A percentile compares a stretch with the other conserved stretches of the same genome.
Evolutionary conservation across 2,888 invertebrate species (phyloP).

Genomic region (Lycia hirtaria): DNA sequence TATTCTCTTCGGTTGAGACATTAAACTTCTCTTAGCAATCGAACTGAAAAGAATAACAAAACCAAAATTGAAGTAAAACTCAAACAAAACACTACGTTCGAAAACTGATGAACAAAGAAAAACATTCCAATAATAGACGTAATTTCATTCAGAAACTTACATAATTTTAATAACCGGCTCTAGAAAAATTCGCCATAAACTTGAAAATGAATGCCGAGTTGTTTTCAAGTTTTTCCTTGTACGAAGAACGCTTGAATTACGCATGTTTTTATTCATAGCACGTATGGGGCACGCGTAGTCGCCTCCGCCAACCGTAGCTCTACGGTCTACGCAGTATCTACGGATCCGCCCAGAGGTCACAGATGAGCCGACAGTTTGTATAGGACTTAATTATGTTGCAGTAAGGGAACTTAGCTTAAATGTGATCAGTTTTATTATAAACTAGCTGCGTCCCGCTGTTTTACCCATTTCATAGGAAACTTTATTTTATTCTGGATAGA

Average conservation of each 20-base stretch:
- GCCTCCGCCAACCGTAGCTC: slow-evolving; percentile 2
- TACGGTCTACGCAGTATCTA: slow-evolving; percentile 13
- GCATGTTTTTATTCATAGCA: slow-evolving; percentile 19
- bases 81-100: too few relatives aligned
- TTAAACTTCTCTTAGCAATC: background rate
- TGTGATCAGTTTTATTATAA: too few relatives aligned
- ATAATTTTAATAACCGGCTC: slow-evolving; percentile 11
- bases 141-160: slow-evolving; percentile 3
- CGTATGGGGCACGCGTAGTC: slow-evolving; percentile 23
- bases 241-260: background rate
- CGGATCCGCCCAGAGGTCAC: slow-evolving; percentile 8
- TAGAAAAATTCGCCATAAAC: background rate
- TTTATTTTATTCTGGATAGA: too few relatives aligned
- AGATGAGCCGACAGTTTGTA: slow-evolving; percentile 6
- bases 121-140: background rate
- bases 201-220: too few relatives aligned
- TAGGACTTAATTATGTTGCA: background rate
- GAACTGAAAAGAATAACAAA: background rate
- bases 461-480: too few relatives aligned
- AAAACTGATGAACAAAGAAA: background rate
- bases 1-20: too few relatives aligned
- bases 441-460: background rate
- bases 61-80: background rate
- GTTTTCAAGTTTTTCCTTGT: slow-evolving; percentile 15
- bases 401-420: background rate